Percentiles rank a stretch among this genome's conserved stretches.
phyloP scores from a whole-genome alignment of 1,140 invertebrate species.

The Trichonephila inaurata region DNA sequence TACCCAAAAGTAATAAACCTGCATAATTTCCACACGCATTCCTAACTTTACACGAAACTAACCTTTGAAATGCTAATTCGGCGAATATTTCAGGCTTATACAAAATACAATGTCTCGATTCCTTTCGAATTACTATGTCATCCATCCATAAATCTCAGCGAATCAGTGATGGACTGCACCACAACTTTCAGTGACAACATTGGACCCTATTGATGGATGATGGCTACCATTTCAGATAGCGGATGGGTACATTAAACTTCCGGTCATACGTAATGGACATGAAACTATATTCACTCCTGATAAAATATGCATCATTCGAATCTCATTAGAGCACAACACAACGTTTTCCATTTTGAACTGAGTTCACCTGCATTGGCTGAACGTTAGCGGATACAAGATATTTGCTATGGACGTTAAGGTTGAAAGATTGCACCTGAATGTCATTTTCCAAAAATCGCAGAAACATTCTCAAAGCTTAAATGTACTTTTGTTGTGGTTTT shows the following conservation, averaged over 20 bases:
- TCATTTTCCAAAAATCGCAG: too few species aligned
- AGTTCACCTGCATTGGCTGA: not conserved
- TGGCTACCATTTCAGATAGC: not conserved
- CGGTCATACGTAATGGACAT: slow-evolving; percentile 14
- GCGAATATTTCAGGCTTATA: too few species aligned
- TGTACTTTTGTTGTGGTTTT: too few species aligned
- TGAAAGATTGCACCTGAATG: too few species aligned
- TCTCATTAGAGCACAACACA: not conserved
- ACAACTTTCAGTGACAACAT: slow-evolving; percentile 12
- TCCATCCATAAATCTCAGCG: not conserved
- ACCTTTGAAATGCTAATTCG: too few species aligned
- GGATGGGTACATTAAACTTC: not conserved
- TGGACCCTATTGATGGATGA: not conserved
- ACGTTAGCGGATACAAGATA: not conserved
- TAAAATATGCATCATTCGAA: slow-evolving; percentile 23
- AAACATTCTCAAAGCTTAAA: too few species aligned
- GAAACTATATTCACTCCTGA: not conserved
- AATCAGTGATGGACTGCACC: not conserved
- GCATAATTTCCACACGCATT: too few species aligned
- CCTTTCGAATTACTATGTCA: not conserved
- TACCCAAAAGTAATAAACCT: too few species aligned
- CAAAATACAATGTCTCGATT: too few species aligned
- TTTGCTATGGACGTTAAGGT: too few species aligned
- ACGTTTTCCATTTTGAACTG: not conserved
- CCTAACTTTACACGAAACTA: too few species aligned